Evolutionary conservation across 2,797 vertebrate genomes (phyloP).

Genomic region (Scleropages formosus): DNA sequence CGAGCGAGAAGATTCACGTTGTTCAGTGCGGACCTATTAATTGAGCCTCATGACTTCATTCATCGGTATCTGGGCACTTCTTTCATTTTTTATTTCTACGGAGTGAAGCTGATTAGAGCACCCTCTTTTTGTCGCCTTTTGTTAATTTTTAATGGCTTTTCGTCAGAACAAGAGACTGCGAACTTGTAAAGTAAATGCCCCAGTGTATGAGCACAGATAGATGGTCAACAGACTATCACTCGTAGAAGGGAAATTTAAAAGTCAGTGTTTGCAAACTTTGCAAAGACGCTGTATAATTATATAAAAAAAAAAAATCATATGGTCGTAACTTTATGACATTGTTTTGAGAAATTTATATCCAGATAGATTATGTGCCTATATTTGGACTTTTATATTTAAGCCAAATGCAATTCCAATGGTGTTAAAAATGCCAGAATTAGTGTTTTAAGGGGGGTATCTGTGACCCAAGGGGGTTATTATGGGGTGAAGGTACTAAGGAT

Average conservation of each 20-base stretch:
- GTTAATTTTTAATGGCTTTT: slow-evolving; percentile 58
- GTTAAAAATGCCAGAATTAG: not conserved
- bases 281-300: no score
- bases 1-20: slow-evolving; percentile 9
- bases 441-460: not conserved
- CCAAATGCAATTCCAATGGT: not conserved
- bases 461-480: no score
- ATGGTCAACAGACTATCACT: not conserved
- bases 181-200: slow-evolving; percentile 34
- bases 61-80: slow-evolving; percentile 63
- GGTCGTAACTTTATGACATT: no score
- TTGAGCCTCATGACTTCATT: slow-evolving; percentile 63
- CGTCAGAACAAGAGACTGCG: slow-evolving; percentile 60
- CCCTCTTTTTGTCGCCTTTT: slow-evolving; percentile 57
- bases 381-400: no score
- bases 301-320: no score
- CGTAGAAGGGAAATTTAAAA: not conserved
- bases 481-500: no score
- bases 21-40: slow-evolving; percentile 58
- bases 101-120: slow-evolving; percentile 64
- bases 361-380: no score
- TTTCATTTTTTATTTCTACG: slow-evolving; percentile 63
- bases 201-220: slow-evolving; percentile 25
- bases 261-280: not conserved
- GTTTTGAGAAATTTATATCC: no score